Percentiles rank a stretch among this genome's conserved stretches.
Evolutionary conservation across 2,113 vertebrate species (phyloP).

Genomic region (Cygnus buccinator): DNA sequence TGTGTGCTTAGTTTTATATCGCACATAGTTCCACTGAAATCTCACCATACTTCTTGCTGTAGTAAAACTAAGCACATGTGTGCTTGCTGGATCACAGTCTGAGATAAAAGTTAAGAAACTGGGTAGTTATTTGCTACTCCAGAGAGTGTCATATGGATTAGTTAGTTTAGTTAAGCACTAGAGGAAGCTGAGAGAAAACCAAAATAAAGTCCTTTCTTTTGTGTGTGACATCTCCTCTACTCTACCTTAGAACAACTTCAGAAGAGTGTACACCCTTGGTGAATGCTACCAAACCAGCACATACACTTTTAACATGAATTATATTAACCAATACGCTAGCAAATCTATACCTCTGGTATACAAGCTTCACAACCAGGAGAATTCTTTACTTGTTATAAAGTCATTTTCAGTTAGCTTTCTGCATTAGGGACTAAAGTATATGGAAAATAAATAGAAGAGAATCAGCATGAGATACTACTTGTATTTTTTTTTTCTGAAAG

Average conservation of each 20-base stretch:
- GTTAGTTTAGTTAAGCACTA: not conserved
- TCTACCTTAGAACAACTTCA: not conserved
- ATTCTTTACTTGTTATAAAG: not conserved
- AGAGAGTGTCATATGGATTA: rapidly evolving
- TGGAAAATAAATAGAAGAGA: not conserved
- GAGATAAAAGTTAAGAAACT: not conserved
- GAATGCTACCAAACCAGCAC: not conserved
- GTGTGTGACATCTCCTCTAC: not conserved
- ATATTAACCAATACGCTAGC: not conserved
- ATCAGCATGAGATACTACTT: not conserved
- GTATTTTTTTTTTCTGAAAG: not conserved
- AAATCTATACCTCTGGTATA: not conserved
- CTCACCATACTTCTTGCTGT: rapidly evolving
- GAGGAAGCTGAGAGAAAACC: not conserved
- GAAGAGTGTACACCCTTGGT: not conserved
- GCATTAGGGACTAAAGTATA: not conserved
- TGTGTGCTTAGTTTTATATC: not conserved
- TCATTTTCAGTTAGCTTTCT: not conserved
- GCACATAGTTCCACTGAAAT: not conserved
- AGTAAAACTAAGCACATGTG: not conserved
- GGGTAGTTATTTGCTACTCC: not conserved
- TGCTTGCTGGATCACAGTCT: not conserved
- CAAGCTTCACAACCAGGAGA: not conserved
- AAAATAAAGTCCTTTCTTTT: not conserved
- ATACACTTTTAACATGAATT: not conserved